Conservation (phyloP, 2,888 invertebrate genomes). For the Andrena flavipes region DNA sequence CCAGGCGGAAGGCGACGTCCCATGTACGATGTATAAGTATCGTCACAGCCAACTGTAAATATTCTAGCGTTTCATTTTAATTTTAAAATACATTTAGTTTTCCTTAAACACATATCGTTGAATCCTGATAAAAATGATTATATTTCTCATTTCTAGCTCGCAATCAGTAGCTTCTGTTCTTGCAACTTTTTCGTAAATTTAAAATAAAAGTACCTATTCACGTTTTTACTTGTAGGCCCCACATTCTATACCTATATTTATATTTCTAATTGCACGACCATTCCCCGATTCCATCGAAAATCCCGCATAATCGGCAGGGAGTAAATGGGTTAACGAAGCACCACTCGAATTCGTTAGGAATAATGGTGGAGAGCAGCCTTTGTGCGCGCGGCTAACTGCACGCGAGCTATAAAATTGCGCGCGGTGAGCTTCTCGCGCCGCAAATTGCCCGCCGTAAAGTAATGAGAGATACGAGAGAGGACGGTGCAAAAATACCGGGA, state of each 20-base stretch:
- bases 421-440: slow-evolving; percentile 26
- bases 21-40: slow-evolving; percentile 24
- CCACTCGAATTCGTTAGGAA: slow-evolving; percentile 35
- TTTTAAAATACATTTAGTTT: background rate
- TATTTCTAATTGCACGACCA: no score
- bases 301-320: slow-evolving; percentile 5
- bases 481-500: slow-evolving; percentile 70
- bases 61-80: background rate
- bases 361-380: slow-evolving; percentile 9
- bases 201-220: no score
- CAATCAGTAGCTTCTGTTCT: no score
- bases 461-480: slow-evolving; percentile 68
- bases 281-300: no score
- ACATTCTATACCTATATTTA: no score
- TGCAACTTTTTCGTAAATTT: no score
- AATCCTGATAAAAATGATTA: no score
- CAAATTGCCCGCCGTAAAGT: slow-evolving; percentile 70
- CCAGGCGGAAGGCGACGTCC: background rate
- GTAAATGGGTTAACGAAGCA: background rate
- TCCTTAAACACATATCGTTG: background rate
- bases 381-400: background rate
- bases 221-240: no score
- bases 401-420: slow-evolving; percentile 35
- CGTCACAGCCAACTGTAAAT: slow-evolving; percentile 36
- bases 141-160: no score